These are phyloP conservation scores for Cynoglossus semilaevis DNA, from an alignment of 2,113 vertebrate genomes.

Conservation along the genomic window DNA sequence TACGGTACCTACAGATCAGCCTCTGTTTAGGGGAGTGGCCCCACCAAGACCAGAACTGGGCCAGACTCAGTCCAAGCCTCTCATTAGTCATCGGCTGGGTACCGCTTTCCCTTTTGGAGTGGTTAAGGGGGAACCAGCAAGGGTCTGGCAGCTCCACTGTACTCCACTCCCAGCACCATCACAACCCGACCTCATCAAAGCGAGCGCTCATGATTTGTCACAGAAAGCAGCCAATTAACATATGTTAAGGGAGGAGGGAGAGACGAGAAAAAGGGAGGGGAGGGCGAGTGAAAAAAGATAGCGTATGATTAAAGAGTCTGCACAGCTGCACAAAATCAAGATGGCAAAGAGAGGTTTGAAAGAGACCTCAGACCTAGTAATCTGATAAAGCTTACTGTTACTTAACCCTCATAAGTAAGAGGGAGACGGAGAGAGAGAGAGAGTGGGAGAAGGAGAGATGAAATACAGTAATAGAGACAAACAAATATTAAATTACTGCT, in stretches of 20 bases:
- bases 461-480: constrained; percentile 76
- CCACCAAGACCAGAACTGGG: constrained; percentile 75
- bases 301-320: constrained; percentile 94
- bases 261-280: constrained; percentile 52
- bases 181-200: constrained; percentile 98
- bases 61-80: constrained; percentile 79
- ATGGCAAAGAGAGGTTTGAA: constrained; percentile 82
- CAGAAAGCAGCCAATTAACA: constrained; percentile 99
- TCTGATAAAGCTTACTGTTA: constrained; percentile 78
- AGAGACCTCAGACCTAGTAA: constrained; percentile 83
- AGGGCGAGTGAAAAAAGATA: constrained; percentile 85
- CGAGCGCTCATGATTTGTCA: constrained; percentile 97
- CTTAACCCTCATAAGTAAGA: constrained; percentile 67
- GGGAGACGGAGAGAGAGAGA: constrained; percentile 14
- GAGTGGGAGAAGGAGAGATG: constrained; percentile 17
- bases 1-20: constrained; percentile 72
- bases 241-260: constrained; percentile 84
- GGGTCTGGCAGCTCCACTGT: constrained; percentile 86
- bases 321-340: constrained; percentile 94
- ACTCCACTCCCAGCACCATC: constrained; percentile 89
- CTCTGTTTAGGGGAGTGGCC: constrained; percentile 73
- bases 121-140: constrained; percentile 81
- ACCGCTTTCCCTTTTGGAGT: constrained; percentile 88
- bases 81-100: constrained; percentile 90
- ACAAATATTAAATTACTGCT: constrained; percentile 78